A percentile compares a stretch with the other conserved stretches of the same genome.
These are phyloP conservation scores for Hypocryptadius cinnamomeus DNA, from an alignment of 2,113 vertebrate genomes.

Conservation along the genomic window DNA sequence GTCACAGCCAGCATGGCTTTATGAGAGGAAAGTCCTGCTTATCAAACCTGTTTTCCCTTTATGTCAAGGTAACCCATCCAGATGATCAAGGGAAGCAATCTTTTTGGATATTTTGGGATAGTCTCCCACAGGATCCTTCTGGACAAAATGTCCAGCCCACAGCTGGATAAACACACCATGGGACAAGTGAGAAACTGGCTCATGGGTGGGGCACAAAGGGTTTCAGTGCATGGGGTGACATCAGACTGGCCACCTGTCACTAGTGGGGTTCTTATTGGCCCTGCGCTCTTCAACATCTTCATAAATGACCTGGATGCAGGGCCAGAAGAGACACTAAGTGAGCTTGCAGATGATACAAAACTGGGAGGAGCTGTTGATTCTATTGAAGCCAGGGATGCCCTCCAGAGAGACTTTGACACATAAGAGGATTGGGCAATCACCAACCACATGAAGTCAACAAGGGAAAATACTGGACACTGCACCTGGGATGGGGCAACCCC, in stretches of 20 bases:
- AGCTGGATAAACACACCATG: not conserved
- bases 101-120: not conserved
- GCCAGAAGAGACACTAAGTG: not conserved
- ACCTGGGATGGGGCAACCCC: not conserved
- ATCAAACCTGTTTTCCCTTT: not conserved
- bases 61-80: not conserved
- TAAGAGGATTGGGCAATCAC: not conserved
- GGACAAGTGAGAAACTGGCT: not conserved
- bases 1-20: not conserved
- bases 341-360: not conserved
- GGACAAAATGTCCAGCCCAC: not conserved
- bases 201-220: accelerated
- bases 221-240: not conserved
- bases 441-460: not conserved
- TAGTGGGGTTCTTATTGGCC: not conserved
- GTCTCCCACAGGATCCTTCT: not conserved
- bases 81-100: not conserved
- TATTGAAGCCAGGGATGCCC: accelerated
- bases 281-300: not conserved
- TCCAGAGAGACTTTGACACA: not conserved
- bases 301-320: not conserved
- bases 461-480: accelerated
- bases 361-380: not conserved
- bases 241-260: not conserved
- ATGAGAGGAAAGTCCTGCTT: not conserved